Evolutionary conservation across 2,888 invertebrate species (phyloP).

Genomic region (Thyatira batis): DNA sequence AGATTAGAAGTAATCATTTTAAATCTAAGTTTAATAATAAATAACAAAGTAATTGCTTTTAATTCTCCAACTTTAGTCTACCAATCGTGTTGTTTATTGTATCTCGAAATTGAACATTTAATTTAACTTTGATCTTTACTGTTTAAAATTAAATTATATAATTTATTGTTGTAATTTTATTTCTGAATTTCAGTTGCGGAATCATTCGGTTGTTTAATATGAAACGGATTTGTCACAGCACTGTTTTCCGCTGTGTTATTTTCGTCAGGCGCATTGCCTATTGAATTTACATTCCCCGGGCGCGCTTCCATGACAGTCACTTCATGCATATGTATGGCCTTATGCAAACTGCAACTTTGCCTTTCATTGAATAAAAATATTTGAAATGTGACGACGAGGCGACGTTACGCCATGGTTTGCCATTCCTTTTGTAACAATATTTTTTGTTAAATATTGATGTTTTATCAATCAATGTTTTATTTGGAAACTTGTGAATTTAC

Average conservation of each 20-base stretch:
- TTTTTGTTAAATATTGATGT: not conserved
- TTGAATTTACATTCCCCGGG: slow-evolving; percentile 68
- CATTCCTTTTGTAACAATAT: not conserved
- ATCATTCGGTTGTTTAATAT: slow-evolving; percentile 49
- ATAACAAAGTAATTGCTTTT: not conserved
- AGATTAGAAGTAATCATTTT: too few relatives aligned
- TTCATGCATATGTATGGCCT: slow-evolving; percentile 73
- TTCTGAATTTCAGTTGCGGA: slow-evolving; percentile 5
- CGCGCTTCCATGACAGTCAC: slow-evolving; percentile 53
- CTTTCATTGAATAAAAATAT: slow-evolving; percentile 67
- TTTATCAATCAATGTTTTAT: not conserved
- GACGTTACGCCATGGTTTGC: not conserved
- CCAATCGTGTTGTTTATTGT: not conserved
- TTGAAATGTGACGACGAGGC: slow-evolving; percentile 36
- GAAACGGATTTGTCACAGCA: slow-evolving; percentile 57
- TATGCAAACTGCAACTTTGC: slow-evolving; percentile 71
- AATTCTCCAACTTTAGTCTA: not conserved
- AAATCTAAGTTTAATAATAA: too few relatives aligned
- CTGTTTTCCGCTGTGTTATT: slow-evolving; percentile 62
- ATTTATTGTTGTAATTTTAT: not conserved
- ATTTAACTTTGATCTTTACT: not conserved
- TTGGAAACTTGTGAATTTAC: not conserved
- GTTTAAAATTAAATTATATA: not conserved
- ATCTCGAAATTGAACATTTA: not conserved
- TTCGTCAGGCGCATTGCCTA: slow-evolving; percentile 58